A percentile compares a stretch with the other conserved stretches of the same genome.
These are phyloP conservation scores for Monochamus saltuarius DNA, from an alignment of 1,140 invertebrate genomes.

Conservation along the genomic window DNA sequence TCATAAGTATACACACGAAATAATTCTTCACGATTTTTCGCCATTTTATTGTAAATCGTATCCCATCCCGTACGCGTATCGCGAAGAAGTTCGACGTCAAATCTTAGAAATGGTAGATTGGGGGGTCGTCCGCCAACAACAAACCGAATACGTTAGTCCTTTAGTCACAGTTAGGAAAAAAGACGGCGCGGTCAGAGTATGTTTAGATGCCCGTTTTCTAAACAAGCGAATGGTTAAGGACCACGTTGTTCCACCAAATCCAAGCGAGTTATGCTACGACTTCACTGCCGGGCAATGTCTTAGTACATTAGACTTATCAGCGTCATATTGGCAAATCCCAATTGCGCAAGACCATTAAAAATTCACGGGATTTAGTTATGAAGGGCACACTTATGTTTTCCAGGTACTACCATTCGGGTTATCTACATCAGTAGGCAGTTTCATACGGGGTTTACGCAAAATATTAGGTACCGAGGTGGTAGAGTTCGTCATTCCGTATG, in stretches of 20 bases:
- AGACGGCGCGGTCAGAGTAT: conserved; percentile 30
- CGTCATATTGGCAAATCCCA: conserved; percentile 19
- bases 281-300: conserved; percentile 5
- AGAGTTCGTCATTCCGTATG: conserved; percentile 13
- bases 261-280: conserved; percentile 6
- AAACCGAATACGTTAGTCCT: not conserved
- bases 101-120: not conserved
- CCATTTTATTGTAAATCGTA: too few relatives aligned
- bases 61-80: too few relatives aligned
- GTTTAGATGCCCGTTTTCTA: conserved; percentile 38
- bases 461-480: conserved; percentile 7
- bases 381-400: conserved; percentile 16
- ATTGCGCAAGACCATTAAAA: conserved; percentile 20
- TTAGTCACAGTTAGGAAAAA: conserved; percentile 27
- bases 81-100: not conserved
- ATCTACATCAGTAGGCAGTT: conserved; percentile 2
- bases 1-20: not conserved
- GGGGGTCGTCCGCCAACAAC: not conserved
- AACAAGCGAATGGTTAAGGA: conserved; percentile 34
- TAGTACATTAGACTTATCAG: conserved; percentile 8
- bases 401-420: conserved; percentile 14
- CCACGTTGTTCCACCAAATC: conserved; percentile 31
- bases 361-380: conserved; percentile 14
- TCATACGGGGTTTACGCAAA: conserved; percentile 10
- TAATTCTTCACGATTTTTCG: too few relatives aligned